Evolutionary conservation across 2,113 vertebrate genomes (phyloP).

Genomic region (Ammodramus savannarum): DNA sequence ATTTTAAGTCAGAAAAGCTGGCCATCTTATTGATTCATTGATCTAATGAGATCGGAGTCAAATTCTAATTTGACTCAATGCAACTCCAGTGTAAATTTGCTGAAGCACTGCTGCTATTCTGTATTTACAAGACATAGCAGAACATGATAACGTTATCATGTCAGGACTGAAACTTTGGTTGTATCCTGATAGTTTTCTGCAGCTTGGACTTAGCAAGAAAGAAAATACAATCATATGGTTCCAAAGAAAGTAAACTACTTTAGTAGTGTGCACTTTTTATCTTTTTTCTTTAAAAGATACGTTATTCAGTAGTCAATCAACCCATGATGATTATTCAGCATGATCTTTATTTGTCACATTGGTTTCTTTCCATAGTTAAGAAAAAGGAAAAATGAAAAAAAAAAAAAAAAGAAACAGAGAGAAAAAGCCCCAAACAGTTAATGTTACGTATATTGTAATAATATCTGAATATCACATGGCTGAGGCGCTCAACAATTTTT

Average conservation of each 20-base stretch:
- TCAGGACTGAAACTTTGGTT: neutral
- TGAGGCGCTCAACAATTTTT: neutral
- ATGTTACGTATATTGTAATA: neutral
- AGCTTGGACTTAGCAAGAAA: neutral
- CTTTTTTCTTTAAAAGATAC: neutral
- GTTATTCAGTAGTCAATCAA: neutral
- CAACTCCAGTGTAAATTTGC: neutral
- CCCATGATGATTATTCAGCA: neutral
- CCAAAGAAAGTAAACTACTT: neutral
- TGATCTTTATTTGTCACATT: neutral
- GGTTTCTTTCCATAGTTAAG: neutral
- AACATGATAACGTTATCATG: neutral
- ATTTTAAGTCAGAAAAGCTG: neutral
- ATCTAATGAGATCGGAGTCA: neutral
- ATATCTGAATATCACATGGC: neutral
- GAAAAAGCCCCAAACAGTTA: rapidly evolving
- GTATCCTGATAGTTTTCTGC: neutral
- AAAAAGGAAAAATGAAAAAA: neutral
- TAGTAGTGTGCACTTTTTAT: neutral
- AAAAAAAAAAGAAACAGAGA: neutral
- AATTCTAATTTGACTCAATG: neutral
- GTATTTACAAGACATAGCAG: neutral
- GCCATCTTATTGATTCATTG: neutral
- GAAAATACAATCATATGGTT: neutral
- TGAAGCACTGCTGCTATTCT: neutral